Percentiles rank a stretch among this genome's conserved stretches.
Conservation (phyloP, 30 jellyfish, hydroid and myxozoan genomes). For the Aurelia aurita region DNA sequence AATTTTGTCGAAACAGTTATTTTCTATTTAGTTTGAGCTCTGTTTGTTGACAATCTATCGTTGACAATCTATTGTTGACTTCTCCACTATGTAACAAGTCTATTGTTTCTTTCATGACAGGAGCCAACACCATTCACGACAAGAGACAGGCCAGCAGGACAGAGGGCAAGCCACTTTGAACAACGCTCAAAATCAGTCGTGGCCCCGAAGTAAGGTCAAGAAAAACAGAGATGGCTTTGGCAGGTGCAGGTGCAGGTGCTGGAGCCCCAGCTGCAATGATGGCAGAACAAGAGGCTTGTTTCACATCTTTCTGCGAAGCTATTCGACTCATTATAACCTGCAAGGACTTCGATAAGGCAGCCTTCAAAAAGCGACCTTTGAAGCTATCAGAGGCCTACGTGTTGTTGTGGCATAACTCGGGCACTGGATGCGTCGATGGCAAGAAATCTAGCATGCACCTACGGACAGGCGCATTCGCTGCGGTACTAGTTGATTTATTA, state of each 20-base stretch:
- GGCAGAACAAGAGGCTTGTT: constrained; percentile 82
- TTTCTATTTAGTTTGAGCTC: too few relatives aligned
- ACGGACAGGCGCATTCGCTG: constrained; percentile 90
- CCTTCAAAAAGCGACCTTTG: constrained; percentile 55
- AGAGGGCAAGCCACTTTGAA: too few relatives aligned
- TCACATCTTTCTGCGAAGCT: constrained; percentile 75
- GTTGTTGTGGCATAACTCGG: constrained; percentile 79
- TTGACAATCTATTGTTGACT: too few relatives aligned
- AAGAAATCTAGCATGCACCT: constrained; percentile 75
- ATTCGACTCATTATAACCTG: constrained; percentile 67
- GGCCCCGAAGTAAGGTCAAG: not conserved
- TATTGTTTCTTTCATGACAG: too few relatives aligned
- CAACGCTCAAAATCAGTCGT: too few relatives aligned
- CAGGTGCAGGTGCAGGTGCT: constrained; percentile 73
- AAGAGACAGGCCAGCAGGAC: too few relatives aligned
- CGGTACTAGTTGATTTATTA: constrained; percentile 79
- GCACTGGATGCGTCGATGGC: constrained; percentile 80
- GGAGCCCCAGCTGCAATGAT: constrained; percentile 77
- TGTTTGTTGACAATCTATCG: too few relatives aligned
- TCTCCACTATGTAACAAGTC: too few relatives aligned
- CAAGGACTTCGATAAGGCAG: constrained; percentile 63
- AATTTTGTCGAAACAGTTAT: too few relatives aligned
- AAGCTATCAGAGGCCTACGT: constrained; percentile 80
- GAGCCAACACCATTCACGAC: too few relatives aligned
- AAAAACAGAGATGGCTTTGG: constrained; percentile 23